A percentile compares a stretch with the other conserved stretches of the same genome.
These are phyloP conservation scores for Hemiprocne comata DNA, from an alignment of 2,113 vertebrate species.

Conservation along the genomic window DNA sequence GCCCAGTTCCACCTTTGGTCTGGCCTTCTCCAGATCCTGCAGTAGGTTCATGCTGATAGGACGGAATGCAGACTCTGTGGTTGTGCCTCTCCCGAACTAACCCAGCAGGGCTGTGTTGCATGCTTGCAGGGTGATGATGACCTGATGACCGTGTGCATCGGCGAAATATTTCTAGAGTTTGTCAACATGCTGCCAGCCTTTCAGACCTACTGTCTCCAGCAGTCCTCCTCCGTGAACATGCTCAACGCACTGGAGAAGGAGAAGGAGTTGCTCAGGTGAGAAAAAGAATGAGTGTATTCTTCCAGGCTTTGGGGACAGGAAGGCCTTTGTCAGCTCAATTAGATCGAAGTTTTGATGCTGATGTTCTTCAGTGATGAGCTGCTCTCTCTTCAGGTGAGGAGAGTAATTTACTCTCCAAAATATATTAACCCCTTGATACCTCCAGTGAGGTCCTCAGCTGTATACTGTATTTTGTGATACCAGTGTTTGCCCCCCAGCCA, in stretches of 20 bases:
- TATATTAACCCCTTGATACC: background rate
- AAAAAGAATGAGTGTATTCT: background rate
- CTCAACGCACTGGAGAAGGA: slow-evolving; percentile 92
- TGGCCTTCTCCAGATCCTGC: background rate
- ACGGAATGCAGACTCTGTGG: background rate
- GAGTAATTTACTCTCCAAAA: background rate
- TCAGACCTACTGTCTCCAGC: slow-evolving; percentile 94
- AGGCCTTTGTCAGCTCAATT: background rate
- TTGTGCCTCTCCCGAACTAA: background rate
- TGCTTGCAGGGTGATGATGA: slow-evolving; percentile 85
- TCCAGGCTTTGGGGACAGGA: background rate
- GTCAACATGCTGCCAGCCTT: slow-evolving; percentile 94
- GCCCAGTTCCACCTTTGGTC: background rate
- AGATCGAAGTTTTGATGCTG: background rate
- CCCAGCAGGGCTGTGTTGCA: background rate
- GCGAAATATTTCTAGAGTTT: slow-evolving; percentile 91
- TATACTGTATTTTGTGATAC: background rate
- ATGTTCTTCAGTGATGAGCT: background rate
- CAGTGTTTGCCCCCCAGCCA: background rate
- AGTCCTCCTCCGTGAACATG: slow-evolving; percentile 88
- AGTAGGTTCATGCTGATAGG: background rate
- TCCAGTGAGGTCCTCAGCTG: background rate
- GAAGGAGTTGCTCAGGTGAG: slow-evolving; percentile 91
- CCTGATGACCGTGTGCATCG: slow-evolving; percentile 87
- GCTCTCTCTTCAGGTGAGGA: background rate